Evolutionary conservation across 2,113 vertebrate species (phyloP).

Genomic region (Tretioscincus oriximinensis): DNA sequence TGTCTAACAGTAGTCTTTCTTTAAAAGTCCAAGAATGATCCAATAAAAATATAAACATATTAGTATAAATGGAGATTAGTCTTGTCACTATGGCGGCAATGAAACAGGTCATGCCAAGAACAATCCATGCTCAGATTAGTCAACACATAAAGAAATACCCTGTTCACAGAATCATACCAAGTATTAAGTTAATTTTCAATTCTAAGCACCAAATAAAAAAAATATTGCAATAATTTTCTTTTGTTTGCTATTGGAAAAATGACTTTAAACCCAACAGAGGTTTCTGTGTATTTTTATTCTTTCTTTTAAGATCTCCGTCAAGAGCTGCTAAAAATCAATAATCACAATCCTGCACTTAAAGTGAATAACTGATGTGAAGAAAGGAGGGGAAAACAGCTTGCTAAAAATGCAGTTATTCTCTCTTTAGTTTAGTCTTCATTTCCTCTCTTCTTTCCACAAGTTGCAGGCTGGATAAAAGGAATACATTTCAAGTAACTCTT

Average conservation of each 20-base stretch:
- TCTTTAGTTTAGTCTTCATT: not conserved
- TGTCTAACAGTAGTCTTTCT: too few relatives aligned
- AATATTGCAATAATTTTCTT: conserved; percentile 8
- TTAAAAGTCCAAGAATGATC: too few relatives aligned
- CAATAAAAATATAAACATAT: too few relatives aligned
- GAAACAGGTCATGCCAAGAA: not conserved
- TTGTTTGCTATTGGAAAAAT: conserved; percentile 5
- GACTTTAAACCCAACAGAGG: not conserved
- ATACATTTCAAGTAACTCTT: not conserved
- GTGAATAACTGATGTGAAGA: conserved; percentile 3
- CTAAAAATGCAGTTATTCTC: conserved; percentile 33
- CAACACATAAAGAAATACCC: not conserved
- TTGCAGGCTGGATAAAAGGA: conserved; percentile 11
- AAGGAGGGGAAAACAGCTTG: not conserved
- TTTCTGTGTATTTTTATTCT: conserved; percentile 11
- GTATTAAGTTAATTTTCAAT: conserved; percentile 22
- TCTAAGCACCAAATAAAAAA: fast-evolving
- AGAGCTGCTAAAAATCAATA: conserved; percentile 51
- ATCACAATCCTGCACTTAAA: conserved; percentile 18
- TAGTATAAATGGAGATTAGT: too few relatives aligned
- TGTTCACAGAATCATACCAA: not conserved
- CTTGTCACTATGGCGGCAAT: too few relatives aligned
- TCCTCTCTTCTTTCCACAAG: not conserved
- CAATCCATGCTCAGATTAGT: not conserved
- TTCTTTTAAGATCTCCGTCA: conserved; percentile 31